These are phyloP conservation scores for Andrena bucephala DNA, from an alignment of 2,888 invertebrate genomes.

Conservation along the genomic window DNA sequence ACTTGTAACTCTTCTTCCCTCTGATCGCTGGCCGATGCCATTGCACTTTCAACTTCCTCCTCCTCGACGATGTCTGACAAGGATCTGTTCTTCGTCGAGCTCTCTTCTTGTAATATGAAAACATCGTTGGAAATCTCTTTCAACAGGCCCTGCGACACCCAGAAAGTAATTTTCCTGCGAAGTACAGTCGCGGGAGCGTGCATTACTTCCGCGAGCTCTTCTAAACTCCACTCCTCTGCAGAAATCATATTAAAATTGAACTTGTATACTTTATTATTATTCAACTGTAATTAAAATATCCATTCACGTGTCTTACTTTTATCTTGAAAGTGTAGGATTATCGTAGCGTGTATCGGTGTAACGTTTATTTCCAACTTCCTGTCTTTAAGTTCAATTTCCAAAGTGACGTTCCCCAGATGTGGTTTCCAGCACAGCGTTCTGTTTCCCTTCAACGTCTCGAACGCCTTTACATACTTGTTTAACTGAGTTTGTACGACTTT, in stretches of 20 bases:
- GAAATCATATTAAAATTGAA: slow-evolving; percentile 40
- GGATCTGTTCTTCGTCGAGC: slow-evolving; percentile 86
- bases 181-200: slow-evolving; percentile 95
- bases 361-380: slow-evolving; percentile 93
- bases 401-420: slow-evolving; percentile 95
- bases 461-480: slow-evolving; percentile 94
- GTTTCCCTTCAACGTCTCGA: slow-evolving; percentile 96
- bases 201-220: slow-evolving; percentile 93
- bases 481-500: slow-evolving; percentile 92
- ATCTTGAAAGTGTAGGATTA: slow-evolving; percentile 96
- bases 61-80: slow-evolving; percentile 91
- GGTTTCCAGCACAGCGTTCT: slow-evolving; percentile 97
- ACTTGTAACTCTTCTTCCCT: slow-evolving; percentile 96
- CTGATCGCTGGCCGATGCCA: slow-evolving; percentile 97
- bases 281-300: slow-evolving; percentile 1
- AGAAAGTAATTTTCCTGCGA: slow-evolving; percentile 94
- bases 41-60: slow-evolving; percentile 96
- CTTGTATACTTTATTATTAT: neutral
- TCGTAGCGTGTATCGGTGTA: slow-evolving; percentile 96
- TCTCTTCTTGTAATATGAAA: slow-evolving; percentile 91
- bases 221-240: slow-evolving; percentile 93
- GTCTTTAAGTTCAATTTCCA: slow-evolving; percentile 95
- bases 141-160: slow-evolving; percentile 97
- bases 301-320: slow-evolving; percentile 87
- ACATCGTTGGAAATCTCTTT: slow-evolving; percentile 91